A percentile compares a stretch with the other conserved stretches of the same genome.
phyloP scores from a whole-genome alignment of 2,888 invertebrate species.

The Leptogaster cylindrica region DNA sequence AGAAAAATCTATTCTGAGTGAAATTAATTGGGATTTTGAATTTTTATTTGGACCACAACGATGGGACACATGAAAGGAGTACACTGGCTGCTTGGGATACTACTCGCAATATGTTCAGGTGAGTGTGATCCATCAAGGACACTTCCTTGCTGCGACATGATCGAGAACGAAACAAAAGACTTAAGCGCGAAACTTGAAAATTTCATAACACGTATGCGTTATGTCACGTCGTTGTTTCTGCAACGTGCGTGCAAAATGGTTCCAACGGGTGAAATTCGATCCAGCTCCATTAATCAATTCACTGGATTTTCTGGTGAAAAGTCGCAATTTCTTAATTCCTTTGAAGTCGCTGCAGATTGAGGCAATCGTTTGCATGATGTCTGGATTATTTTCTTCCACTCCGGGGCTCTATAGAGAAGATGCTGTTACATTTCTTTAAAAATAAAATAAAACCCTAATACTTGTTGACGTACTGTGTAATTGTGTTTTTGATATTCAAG shows the following conservation, averaged over 20 bases:
- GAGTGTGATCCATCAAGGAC: constrained; percentile 47
- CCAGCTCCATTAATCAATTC: background rate
- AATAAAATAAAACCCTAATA: too few relatives aligned
- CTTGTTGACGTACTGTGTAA: too few relatives aligned
- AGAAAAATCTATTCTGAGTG: constrained; percentile 18
- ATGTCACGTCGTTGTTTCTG: constrained; percentile 2
- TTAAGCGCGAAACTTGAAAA: background rate
- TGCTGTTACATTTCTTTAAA: too few relatives aligned
- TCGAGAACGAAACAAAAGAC: background rate
- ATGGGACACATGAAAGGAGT: constrained; percentile 56
- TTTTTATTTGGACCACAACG: constrained; percentile 50
- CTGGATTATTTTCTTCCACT: background rate
- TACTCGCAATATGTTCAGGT: constrained; percentile 58
- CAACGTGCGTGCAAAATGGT: background rate
- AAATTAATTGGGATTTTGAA: constrained; percentile 10
- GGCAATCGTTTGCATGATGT: too few relatives aligned
- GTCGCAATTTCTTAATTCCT: background rate
- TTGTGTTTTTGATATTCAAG: too few relatives aligned
- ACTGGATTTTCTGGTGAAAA: background rate
- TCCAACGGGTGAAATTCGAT: constrained; percentile 5
- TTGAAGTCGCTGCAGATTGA: too few relatives aligned
- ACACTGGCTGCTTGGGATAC: constrained; percentile 58
- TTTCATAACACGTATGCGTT: constrained; percentile 12
- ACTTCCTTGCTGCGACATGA: too few relatives aligned
- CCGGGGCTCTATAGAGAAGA: too few relatives aligned